These are phyloP conservation scores for Rana temporaria DNA, from an alignment of 2,113 vertebrate species.

Conservation along the genomic window DNA sequence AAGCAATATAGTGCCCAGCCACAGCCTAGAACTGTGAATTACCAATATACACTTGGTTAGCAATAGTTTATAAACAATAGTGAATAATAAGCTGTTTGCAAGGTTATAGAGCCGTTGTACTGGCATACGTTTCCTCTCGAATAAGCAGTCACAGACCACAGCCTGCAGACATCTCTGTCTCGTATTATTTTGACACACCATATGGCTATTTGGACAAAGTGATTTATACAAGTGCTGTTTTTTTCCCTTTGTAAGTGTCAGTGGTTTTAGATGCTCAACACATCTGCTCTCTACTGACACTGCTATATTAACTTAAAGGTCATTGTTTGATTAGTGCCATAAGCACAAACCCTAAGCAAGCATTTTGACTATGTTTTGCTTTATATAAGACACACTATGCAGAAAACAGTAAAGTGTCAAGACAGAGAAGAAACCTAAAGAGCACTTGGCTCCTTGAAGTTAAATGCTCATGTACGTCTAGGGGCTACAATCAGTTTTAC, in stretches of 20 bases:
- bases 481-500: too few species aligned
- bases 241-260: slow-evolving; percentile 14
- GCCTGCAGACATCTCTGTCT: neutral
- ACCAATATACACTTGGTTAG: too few species aligned
- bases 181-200: slow-evolving; percentile 6
- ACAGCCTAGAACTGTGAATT: too few species aligned
- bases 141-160: slow-evolving; percentile 10
- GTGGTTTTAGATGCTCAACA: slow-evolving; percentile 4
- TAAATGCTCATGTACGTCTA: too few species aligned
- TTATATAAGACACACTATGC: neutral
- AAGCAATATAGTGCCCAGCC: too few species aligned
- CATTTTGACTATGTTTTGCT: neutral
- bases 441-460: too few species aligned
- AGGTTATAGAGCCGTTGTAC: neutral
- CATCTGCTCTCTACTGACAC: slow-evolving; percentile 26
- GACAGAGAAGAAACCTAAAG: too few species aligned
- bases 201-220: slow-evolving; percentile 23
- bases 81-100: too few species aligned
- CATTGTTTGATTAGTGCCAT: neutral
- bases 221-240: slow-evolving; percentile 14
- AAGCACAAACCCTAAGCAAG: neutral
- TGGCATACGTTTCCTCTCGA: neutral
- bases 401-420: too few species aligned
- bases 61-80: too few species aligned
- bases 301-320: slow-evolving; percentile 18